These are phyloP conservation scores for Caenorhabditis sp. DNA, from an alignment of 2,888 invertebrate genomes.

Conservation along the genomic window DNA sequence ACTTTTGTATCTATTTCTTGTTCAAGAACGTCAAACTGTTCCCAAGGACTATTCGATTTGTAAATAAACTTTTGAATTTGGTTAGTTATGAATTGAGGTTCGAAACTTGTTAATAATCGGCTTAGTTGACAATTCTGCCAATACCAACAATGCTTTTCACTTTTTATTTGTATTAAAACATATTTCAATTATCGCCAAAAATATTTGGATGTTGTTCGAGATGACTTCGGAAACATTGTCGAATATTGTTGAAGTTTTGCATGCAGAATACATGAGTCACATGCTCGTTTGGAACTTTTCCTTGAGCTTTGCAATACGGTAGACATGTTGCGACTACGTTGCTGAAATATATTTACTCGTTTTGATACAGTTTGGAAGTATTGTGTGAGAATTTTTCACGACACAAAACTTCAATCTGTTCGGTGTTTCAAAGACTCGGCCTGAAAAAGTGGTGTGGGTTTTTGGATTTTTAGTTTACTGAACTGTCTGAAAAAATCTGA, in stretches of 20 bases:
- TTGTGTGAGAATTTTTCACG: no score
- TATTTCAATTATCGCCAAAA: slow-evolving; percentile 57
- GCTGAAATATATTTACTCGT: slow-evolving; percentile 24
- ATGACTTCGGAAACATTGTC: slow-evolving; percentile 64
- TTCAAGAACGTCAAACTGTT: not conserved
- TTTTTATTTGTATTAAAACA: not conserved
- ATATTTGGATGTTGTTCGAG: slow-evolving; percentile 64
- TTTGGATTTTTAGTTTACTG: no score
- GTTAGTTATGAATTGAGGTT: not conserved
- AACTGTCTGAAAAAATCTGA: no score
- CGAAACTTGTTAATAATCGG: not conserved
- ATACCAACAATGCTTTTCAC: not conserved
- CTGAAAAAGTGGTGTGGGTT: no score
- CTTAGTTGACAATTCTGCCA: not conserved
- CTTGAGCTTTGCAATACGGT: slow-evolving; percentile 59
- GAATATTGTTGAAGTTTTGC: slow-evolving; percentile 61
- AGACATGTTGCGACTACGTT: slow-evolving; percentile 60
- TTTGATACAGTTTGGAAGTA: no score
- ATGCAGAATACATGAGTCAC: slow-evolving; percentile 65
- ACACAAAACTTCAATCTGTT: no score
- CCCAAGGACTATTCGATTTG: not conserved
- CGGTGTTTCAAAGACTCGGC: no score
- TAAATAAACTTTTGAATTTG: not conserved
- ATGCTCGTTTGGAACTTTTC: slow-evolving; percentile 59
- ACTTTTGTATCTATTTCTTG: not conserved